Evolutionary conservation across 1,140 invertebrate genomes (phyloP), one percentile per base, ranked within the genome.

Genomic region (Conus ventricosus): DNA sequence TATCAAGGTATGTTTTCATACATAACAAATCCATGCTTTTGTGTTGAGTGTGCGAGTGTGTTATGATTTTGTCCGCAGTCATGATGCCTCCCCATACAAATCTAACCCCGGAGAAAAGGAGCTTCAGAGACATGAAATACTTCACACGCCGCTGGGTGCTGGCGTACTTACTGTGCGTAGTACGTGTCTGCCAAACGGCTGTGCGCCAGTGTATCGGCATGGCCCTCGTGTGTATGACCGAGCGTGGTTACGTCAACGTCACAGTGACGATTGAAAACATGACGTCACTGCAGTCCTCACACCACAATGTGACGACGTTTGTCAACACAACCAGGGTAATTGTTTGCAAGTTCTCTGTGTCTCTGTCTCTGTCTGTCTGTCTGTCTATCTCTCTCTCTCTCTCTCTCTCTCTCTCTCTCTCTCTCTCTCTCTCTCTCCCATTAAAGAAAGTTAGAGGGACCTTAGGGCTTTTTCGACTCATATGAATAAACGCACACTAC

Each of bases 201-300:
- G 83, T 90, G 25, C 85, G 91, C 67, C 90, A 92, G 81, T 90
- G 87, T 87, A 91, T 92, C 53, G 90, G 91, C 23, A 89, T 92
- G 67, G 88, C 90, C 4, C 63, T 92, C 55, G 89, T 92, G 15
- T 92, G 91, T 67, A 92, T 92, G 89, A 78, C 80, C 4, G 67
- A 84, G 13, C 82, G 84, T 51, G 20, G 20, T 10, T n/a, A 76
- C 15, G 76, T 10, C 5, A 57, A 87, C 80, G 76, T 84, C 76
- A 60, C 54, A 17, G 20, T 82, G 39, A 39, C 80, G 23, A 7
- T 13, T 25, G 25, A 39, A 8, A 78, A 78, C 27, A 23, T 39
- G 76, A 39, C 39, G 39, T 11, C 8, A 8, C 4, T 3, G 39
- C 39, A 39, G 39, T 39, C 39, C 39, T 39, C 39, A 3, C 39